These are phyloP conservation scores for Gerris buenoi DNA, from an alignment of 1,140 invertebrate genomes.

Conservation along the genomic window DNA sequence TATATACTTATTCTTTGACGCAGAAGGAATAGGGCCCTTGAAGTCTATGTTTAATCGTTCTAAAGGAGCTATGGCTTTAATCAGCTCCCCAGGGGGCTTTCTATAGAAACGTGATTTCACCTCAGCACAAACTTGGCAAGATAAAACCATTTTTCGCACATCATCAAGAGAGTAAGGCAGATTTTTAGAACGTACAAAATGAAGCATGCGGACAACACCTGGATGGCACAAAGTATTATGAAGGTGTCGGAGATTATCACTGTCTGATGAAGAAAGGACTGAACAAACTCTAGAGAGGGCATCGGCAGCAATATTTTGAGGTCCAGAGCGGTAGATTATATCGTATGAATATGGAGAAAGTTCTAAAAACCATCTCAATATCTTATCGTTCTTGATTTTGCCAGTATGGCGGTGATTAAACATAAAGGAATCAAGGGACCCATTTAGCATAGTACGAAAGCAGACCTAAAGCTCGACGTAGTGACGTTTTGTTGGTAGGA, in stretches of 20 bases:
- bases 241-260: not conserved
- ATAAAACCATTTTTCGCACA: not conserved
- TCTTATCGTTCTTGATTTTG: not conserved
- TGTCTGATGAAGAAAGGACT: not conserved
- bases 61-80: conserved; percentile 21
- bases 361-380: not conserved
- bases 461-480: not conserved
- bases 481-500: not conserved
- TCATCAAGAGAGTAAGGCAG: not conserved
- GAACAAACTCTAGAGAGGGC: not conserved
- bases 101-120: not conserved
- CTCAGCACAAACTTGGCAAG: not conserved
- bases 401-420: not conserved
- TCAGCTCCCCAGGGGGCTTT: conserved; percentile 7
- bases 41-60: conserved; percentile 23
- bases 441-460: not conserved
- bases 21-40: conserved; percentile 22
- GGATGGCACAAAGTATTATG: conserved; percentile 3
- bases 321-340: not conserved
- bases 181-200: not conserved
- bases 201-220: not conserved
- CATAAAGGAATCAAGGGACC: not conserved
- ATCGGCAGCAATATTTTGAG: not conserved
- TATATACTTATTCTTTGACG: conserved; percentile 20
- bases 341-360: not conserved